Base-by-base conservation (phyloP, 2,113 vertebrate species). In the Podocnemis expansa region DNA sequence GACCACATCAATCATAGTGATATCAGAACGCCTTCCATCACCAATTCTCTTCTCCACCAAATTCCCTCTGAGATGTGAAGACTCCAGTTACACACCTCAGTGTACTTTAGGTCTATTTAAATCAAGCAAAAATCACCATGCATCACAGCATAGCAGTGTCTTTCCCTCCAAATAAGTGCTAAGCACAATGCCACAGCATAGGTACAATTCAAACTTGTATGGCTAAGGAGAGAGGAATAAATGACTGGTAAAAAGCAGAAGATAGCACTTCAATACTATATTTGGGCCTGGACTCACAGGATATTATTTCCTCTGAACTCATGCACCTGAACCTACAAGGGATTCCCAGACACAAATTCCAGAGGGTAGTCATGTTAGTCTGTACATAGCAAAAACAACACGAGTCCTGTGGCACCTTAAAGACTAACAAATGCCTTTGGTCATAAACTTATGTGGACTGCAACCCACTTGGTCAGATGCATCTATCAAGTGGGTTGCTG, bases 41-140 rank as follows among this genome's bases (percentile, higher is more conserved):
- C 0, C 2, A 41, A 10, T 4, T 8, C 47, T 2, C 31, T 78
- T 1, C 2, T 7, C 0, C 0, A 38, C 34, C 1, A 0, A 78
- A 8, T 70, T 75, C 80, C 54, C 63, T 16, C 1, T 80, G 43
- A 47, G 52, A 60, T 5, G 17, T 82, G 58, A n/a, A 63, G 82
- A n/a, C 31, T 78, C 19, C 6, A 45, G 73, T 90, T 75, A 54
- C 45, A 4, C 14, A 38, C 0, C 51, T 49, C 89, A 8, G 0
- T 25, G 56, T 1, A 58, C 43, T 76, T 63, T 2, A 10, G 45
- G 54, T 27, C 27, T 38, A 55, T 84, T 45, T 41, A 89, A 45
- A 52, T 2, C 0, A 3, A 60, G 79, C 5, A 6, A 73, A 24
- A 10, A 21, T 78, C 1, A 0, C 58, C 38, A 3, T 1, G 73